Base-by-base conservation (phyloP, 2,888 invertebrate species). In the Cheilosia scutellata region DNA sequence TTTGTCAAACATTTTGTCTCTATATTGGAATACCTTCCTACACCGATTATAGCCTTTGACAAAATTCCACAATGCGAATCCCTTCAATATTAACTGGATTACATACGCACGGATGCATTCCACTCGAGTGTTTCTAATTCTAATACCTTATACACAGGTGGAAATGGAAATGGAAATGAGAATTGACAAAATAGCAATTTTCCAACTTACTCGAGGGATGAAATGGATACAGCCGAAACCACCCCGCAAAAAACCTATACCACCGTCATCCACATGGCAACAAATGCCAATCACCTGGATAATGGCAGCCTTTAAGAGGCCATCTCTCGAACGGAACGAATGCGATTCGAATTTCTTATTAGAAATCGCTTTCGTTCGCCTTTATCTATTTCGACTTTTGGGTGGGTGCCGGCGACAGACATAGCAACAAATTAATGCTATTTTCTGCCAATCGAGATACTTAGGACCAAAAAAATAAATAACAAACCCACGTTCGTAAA, bases 311-410 rank as follows among this genome's bases (percentile, higher is more conserved):
- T 42, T 78, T 44, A 71, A 78, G 77, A 63, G 77, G 77, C 70
- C 60, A 80, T 80, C 51, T 80, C 63, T 77, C 60, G 58, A 71
- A 86, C 62, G 84, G 82, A 86, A 86, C 86, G 86, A 77, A 86
- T 86, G 86, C 77, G 86, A 82, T 86, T 86, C 86, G 82, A 77
- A 86, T 86, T 86, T 86, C 86, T 82, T 86, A 86, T 82, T 82
- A 82, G 82, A 86, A 76, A 82, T 72, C 62, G 66, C 72, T 77
- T 60, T 65, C 47, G 44, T 63, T 68, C 68, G 20, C 42, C 42
- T 40, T 49, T 60, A 2, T 20, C 37, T 63, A 11, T 42, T 20
- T 65, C 40, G 77, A 62, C 37, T 66, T 25, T 53, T 6, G 2
- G 27, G 25, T 13, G 47, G 42, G n/a, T 13, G 63, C 11, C 7